Percentiles rank a stretch among this genome's conserved stretches.
Conservation (phyloP, 35 echinoderm and acorn worm species). For the Lytechinus pictus region DNA sequence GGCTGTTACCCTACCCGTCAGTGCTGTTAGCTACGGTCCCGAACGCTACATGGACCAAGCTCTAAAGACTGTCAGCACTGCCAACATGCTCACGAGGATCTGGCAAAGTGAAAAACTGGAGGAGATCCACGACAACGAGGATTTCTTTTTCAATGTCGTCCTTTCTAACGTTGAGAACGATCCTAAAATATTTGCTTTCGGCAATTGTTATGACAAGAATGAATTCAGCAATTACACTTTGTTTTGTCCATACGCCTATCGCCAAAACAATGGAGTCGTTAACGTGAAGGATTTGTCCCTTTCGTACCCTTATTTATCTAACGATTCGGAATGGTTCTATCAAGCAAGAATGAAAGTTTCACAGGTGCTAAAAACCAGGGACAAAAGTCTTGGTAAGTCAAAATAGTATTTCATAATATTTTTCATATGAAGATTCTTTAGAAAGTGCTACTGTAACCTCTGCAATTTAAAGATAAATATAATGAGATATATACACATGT, state of each 20-base stretch:
- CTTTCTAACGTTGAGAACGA: constrained; percentile 91
- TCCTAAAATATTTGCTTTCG: constrained; percentile 88
- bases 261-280: constrained; percentile 68
- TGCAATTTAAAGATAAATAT: too few relatives aligned
- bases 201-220: constrained; percentile 84
- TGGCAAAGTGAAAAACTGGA: constrained; percentile 75
- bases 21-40: constrained; percentile 81
- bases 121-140: constrained; percentile 71
- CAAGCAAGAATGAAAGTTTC: constrained; percentile 80
- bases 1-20: constrained; percentile 56
- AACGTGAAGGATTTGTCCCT: constrained; percentile 90
- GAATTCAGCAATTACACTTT: constrained; percentile 73
- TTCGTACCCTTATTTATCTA: constrained; percentile 83
- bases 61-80: constrained; percentile 72
- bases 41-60: constrained; percentile 85
- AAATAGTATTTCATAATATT: too few relatives aligned
- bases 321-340: constrained; percentile 92
- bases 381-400: constrained; percentile 57
- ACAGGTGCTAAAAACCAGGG: constrained; percentile 51
- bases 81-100: constrained; percentile 88
- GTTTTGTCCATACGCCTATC: constrained; percentile 95
- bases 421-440: too few relatives aligned
- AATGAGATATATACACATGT: too few relatives aligned
- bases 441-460: too few relatives aligned
- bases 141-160: constrained; percentile 89